Conservation (phyloP, 2,888 invertebrate genomes). For the Vandiemenella viatica region DNA sequence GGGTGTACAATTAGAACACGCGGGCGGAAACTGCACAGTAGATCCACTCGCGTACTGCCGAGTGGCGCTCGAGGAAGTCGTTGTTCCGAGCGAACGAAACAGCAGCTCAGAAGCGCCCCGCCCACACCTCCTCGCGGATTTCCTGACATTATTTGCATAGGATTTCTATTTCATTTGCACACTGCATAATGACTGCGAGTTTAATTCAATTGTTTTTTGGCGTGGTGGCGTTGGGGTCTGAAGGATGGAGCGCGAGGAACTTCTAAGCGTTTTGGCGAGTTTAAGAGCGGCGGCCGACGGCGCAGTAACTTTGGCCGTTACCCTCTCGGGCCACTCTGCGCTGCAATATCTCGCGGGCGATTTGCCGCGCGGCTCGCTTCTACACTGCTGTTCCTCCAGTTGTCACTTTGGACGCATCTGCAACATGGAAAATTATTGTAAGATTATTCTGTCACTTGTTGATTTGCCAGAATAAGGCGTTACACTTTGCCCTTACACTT, state of each 20-base stretch:
- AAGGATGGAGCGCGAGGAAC: background rate
- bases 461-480: too few relatives aligned
- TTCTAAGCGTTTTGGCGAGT: background rate
- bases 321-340: background rate
- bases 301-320: background rate
- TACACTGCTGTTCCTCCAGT: too few relatives aligned
- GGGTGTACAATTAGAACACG: too few relatives aligned
- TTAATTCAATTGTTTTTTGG: constrained; percentile 34
- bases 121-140: constrained; percentile 9
- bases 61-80: too few relatives aligned
- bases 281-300: too few relatives aligned
- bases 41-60: too few relatives aligned
- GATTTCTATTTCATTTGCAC: constrained; percentile 40
- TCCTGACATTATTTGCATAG: constrained; percentile 31
- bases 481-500: too few relatives aligned
- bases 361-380: background rate
- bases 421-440: too few relatives aligned
- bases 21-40: too few relatives aligned
- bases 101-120: background rate
- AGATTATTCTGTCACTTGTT: too few relatives aligned
- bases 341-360: background rate
- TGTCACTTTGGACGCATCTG: too few relatives aligned
- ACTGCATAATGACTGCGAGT: constrained; percentile 33
- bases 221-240: constrained; percentile 2
- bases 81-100: too few relatives aligned